Evolutionary conservation across 2,888 invertebrate species (phyloP), one percentile per base, ranked within the genome.

Genomic region (Cryptus viduatorius): DNA sequence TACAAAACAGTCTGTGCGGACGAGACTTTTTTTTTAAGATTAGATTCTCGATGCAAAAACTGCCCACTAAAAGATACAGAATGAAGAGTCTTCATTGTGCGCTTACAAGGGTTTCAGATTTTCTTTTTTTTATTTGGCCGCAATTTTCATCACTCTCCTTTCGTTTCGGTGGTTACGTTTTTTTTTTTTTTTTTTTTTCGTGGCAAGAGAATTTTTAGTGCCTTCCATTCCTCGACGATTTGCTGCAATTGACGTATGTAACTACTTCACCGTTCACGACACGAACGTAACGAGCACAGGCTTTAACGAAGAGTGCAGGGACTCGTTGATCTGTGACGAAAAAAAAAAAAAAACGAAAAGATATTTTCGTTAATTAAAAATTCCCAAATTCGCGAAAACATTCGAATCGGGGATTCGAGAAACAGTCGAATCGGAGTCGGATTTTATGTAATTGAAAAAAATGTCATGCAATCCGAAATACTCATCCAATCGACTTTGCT

Each of bases 221-320:
- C n/a, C 76, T 87, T 65, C 59, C 79, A 42, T 79, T 84, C 44
- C 83, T 59, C 72, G 68, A 82, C 10, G 84, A 79, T 78, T 84
- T 78, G 16, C 90, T 90, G 85, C 92, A 92, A 79, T 92, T 89
- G 50, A 90, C 90, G 82, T 91, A 92, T 72, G 90, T 92, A 59
- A 90, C 88, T 75, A 85, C 86, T 83, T 91, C 89, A 71, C 90
- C 91, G 85, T 91, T 90, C 90, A 93, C 91, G 92, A 92, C 86
- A 89, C 93, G 93, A 93, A 92, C 89, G 89, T 93, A 93, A 93
- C 93, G 93, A 93, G 92, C 85, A 92, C 93, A 93, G 93, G 93
- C 92, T 91, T 92, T 89, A 86, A 93, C 73, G 93, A 92, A 93
- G 90, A 93, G 90, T 90, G 93, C 93, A 92, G 93, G 93, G 91